A percentile compares a stretch with the other conserved stretches of the same genome.
These are phyloP conservation scores for Meloidogyne floridensis DNA, from an alignment of 1,140 invertebrate genomes.

Conservation along the genomic window DNA sequence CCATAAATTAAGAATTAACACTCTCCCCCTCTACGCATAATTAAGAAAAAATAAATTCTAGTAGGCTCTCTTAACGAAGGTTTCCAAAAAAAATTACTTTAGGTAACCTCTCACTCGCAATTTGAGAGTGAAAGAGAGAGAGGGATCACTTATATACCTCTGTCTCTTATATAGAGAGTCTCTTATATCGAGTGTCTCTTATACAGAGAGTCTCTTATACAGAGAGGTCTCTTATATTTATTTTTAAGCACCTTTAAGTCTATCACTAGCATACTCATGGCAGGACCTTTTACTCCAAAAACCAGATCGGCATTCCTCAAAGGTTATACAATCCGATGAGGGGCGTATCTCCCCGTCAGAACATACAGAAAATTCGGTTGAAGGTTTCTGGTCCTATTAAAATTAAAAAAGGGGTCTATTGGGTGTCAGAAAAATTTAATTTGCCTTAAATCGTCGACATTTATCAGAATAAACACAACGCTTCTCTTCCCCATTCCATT, in stretches of 20 bases:
- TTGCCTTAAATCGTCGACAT: slow-evolving; percentile 2
- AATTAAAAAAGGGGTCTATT: not conserved
- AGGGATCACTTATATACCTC: too few species aligned
- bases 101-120: too few species aligned
- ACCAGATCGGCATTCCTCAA: slow-evolving; percentile 20
- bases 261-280: slow-evolving; percentile 16
- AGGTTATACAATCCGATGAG: slow-evolving; percentile 26
- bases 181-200: too few species aligned
- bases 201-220: too few species aligned
- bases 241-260: slow-evolving; percentile 26
- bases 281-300: slow-evolving; percentile 15
- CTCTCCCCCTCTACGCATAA: too few species aligned
- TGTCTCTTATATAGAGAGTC: too few species aligned
- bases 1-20: too few species aligned
- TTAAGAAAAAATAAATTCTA: too few species aligned
- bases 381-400: not conserved
- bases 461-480: slow-evolving; percentile 24
- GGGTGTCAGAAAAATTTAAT: not conserved
- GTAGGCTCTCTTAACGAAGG: too few species aligned
- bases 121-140: too few species aligned
- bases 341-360: slow-evolving; percentile 13
- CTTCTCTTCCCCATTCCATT: slow-evolving; percentile 20
- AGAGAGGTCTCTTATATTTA: not conserved
- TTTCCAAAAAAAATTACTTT: too few species aligned
- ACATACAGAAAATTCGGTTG: not conserved